Conservation (phyloP, 2,888 invertebrate species). For the Drosophila vallismaia region DNA sequence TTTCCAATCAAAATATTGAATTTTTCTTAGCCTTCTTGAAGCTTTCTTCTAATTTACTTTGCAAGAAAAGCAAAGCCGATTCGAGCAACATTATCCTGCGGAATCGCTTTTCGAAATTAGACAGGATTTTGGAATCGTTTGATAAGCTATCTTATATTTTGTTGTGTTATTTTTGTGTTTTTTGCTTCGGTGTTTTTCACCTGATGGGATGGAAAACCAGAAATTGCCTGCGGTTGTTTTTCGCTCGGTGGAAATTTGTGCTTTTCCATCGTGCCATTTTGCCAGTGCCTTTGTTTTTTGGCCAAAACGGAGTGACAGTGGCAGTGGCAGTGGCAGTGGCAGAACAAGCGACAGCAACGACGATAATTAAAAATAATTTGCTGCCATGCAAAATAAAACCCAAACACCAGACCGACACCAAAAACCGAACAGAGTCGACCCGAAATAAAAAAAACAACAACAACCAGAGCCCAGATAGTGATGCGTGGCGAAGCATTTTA, state of each 20-base stretch:
- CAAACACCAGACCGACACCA: conserved; percentile 32
- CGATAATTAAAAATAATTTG: conserved; percentile 76
- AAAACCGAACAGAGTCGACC: conserved; percentile 14
- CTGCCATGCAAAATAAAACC: conserved; percentile 62
- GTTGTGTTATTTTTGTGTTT: not conserved
- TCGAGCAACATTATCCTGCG: not conserved
- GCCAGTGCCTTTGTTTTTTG: conserved; percentile 1
- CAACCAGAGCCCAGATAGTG: conserved; percentile 8
- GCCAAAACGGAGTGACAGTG: conserved; percentile 51
- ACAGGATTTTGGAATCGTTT: conserved; percentile 18
- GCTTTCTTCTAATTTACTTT: not conserved
- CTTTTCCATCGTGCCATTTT: conserved; percentile 12
- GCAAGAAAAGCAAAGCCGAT: not conserved
- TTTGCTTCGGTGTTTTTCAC: conserved; percentile 3
- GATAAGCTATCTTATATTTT: conserved; percentile 14
- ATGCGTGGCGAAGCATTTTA: not conserved
- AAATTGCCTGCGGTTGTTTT: conserved; percentile 67
- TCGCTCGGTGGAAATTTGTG: conserved; percentile 8
- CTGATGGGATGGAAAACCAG: conserved; percentile 38
- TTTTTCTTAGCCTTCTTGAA: not conserved
- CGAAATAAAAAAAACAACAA: conserved; percentile 3
- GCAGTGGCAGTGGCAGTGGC: conserved; percentile 64
- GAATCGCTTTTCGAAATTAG: conserved; percentile 17
- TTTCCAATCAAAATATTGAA: too few relatives aligned
- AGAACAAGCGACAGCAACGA: conserved; percentile 54